Conservation (phyloP, 1,140 invertebrate species). For the Eubasilissa regina region DNA sequence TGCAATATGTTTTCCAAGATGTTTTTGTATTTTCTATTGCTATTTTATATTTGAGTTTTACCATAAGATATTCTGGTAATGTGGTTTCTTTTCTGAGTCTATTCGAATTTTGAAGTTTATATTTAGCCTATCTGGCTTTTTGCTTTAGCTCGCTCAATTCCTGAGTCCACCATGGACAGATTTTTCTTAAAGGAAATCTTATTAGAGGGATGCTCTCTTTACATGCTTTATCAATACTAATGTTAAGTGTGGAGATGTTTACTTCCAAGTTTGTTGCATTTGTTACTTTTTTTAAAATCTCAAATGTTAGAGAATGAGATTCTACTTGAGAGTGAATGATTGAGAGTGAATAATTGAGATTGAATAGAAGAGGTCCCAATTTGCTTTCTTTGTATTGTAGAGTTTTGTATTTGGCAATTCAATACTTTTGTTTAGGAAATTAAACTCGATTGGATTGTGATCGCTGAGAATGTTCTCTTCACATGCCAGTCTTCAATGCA, state of each 20-base stretch:
- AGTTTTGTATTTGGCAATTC: neutral
- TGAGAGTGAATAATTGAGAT: neutral
- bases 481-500: neutral
- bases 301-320: neutral
- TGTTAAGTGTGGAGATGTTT: neutral
- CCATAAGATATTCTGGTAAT: neutral
- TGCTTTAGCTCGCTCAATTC: neutral
- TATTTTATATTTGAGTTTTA: neutral
- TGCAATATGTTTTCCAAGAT: too few relatives aligned
- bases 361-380: neutral
- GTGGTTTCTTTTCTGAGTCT: too few relatives aligned
- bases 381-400: neutral
- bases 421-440: neutral
- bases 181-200: neutral
- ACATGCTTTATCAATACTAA: neutral
- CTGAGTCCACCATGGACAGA: neutral
- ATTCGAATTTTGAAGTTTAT: neutral
- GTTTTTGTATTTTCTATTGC: too few relatives aligned
- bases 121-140: neutral
- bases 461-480: neutral
- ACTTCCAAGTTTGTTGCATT: neutral
- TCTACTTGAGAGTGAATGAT: neutral
- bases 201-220: neutral
- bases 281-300: neutral
- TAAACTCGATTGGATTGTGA: neutral